phyloP scores from a whole-genome alignment of 2,888 invertebrate species.

The Myopa tessellatipennis region DNA sequence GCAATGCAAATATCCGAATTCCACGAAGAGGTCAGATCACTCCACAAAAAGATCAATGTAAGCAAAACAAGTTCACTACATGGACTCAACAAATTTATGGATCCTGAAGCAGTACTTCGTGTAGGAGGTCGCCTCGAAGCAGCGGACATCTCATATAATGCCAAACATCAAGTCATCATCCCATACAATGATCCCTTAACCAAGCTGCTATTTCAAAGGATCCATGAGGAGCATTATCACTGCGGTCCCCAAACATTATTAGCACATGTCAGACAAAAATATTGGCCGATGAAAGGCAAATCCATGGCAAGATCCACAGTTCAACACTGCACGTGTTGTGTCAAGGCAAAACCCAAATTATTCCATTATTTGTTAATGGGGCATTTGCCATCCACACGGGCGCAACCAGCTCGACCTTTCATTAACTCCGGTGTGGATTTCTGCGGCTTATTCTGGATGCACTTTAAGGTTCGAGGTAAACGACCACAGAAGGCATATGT shows the following conservation, averaged over 20 bases:
- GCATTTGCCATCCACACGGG: conserved; percentile 2
- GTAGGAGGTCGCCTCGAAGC: background rate
- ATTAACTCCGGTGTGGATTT: conserved; percentile 30
- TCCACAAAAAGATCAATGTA: background rate
- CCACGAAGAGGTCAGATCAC: no score
- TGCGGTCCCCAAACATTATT: background rate
- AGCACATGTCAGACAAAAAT: background rate
- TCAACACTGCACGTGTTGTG: no score
- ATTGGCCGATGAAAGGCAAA: background rate
- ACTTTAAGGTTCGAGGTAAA: no score
- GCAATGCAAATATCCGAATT: no score
- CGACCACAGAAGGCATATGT: no score
- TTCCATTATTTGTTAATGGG: background rate
- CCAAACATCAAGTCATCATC: background rate
- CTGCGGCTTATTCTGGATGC: no score
- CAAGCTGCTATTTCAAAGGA: no score
- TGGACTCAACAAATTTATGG: no score
- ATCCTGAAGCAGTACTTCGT: no score
- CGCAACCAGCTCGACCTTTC: conserved; percentile 39
- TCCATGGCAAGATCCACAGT: no score
- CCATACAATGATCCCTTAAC: background rate
- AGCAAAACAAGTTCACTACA: background rate
- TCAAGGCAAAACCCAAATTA: background rate
- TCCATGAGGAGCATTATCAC: background rate
- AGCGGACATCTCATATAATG: background rate